phyloP scores from a whole-genome alignment of 2,888 invertebrate species.

The Stenchaetothrips biformis region DNA sequence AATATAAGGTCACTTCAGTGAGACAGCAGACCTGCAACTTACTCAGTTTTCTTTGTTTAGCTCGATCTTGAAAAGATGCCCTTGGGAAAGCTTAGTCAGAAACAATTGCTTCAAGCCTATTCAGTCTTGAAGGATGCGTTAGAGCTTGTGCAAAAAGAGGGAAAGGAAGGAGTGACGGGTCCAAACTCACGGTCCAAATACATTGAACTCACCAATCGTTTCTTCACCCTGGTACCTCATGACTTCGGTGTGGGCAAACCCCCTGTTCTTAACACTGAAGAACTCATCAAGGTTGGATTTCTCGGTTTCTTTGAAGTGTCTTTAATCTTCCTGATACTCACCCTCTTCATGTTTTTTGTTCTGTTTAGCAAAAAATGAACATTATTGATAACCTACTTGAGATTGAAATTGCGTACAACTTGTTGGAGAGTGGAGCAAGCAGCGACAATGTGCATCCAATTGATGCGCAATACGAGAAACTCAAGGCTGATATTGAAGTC shows the following conservation, averaged over 20 bases:
- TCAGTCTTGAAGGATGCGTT: constrained; percentile 68
- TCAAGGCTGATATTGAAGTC: constrained; percentile 75
- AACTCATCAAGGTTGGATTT: constrained; percentile 59
- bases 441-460: constrained; percentile 56
- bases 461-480: constrained; percentile 80
- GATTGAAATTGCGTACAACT: constrained; percentile 89
- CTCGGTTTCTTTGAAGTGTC: neutral
- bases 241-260: constrained; percentile 82
- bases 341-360: constrained; percentile 31
- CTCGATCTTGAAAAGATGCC: constrained; percentile 98
- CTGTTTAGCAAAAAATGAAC: constrained; percentile 58
- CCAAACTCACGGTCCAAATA: constrained; percentile 53
- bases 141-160: constrained; percentile 51
- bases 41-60: constrained; percentile 42
- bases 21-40: neutral
- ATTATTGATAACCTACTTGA: constrained; percentile 92
- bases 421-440: constrained; percentile 58
- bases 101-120: constrained; percentile 84
- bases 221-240: constrained; percentile 94
- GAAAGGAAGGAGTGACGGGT: constrained; percentile 45
- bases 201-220: constrained; percentile 84
- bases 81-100: constrained; percentile 87
- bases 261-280: constrained; percentile 70
- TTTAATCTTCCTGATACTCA: neutral
- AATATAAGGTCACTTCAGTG: neutral